Evolutionary conservation across 2,888 invertebrate genomes (phyloP).

Genomic region (Sisyra nigra): DNA sequence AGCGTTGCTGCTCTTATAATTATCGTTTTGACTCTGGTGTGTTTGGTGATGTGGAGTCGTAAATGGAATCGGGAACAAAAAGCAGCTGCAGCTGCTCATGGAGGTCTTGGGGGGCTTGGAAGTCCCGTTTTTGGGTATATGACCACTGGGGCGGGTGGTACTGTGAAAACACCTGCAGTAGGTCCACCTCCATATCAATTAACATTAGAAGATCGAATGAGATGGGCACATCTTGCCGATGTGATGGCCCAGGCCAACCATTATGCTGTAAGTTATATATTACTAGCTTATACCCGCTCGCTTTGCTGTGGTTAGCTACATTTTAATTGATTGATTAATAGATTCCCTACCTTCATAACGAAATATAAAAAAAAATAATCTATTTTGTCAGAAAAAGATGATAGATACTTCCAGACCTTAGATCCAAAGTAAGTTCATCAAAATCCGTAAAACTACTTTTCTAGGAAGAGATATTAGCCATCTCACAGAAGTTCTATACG

Average conservation of each 20-base stretch:
- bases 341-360: too few relatives aligned
- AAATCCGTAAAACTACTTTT: too few relatives aligned
- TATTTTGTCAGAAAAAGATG: too few relatives aligned
- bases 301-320: too few relatives aligned
- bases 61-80: slow-evolving; percentile 84
- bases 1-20: slow-evolving; percentile 79
- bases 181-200: slow-evolving; percentile 67
- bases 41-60: slow-evolving; percentile 84
- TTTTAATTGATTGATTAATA: too few relatives aligned
- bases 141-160: slow-evolving; percentile 44
- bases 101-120: slow-evolving; percentile 37
- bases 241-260: slow-evolving; percentile 76
- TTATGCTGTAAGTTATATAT: slow-evolving; percentile 60
- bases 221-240: slow-evolving; percentile 83
- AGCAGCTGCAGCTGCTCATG: slow-evolving; percentile 32
- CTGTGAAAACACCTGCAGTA: slow-evolving; percentile 53
- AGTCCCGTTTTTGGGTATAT: slow-evolving; percentile 81
- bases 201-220: slow-evolving; percentile 60
- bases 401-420: too few relatives aligned
- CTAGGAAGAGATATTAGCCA: too few relatives aligned
- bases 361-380: too few relatives aligned
- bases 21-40: slow-evolving; percentile 71
- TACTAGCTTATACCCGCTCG: too few relatives aligned
- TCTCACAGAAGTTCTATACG: too few relatives aligned
- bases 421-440: too few relatives aligned